Evolutionary conservation across 2,113 vertebrate species (phyloP), one percentile per base, ranked within the genome.

Genomic region (Megaceryle torquata): DNA sequence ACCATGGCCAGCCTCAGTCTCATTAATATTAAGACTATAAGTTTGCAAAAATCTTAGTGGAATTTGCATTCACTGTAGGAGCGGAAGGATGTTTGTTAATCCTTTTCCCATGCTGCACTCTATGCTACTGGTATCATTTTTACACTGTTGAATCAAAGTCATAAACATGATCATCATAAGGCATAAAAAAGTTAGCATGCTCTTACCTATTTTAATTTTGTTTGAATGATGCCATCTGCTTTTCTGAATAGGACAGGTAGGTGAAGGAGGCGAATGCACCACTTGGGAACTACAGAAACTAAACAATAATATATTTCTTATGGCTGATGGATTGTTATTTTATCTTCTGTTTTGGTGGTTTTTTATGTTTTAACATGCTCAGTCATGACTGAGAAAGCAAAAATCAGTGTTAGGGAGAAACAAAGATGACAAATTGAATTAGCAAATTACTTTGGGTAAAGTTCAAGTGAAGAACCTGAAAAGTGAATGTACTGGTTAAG

Each of bases 191-290:
- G 29, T 96, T 95, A 96, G 64, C 88, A 25, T 67, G 35, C 76
- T 79, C 41, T 86, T 93, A 79, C 60, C 92, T 95, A 35, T 94
- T 93, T 95, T 91, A 86, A 91, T 94, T 96, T 93, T 81, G 60
- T 81, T 90, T 94, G 92, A 93, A 90, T 86, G 82, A 72, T 95
- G 88, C 88, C 95, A 95, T 93, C 95, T 96, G 86, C 82, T 94
- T 96, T 96, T 71, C 89, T 71, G 72, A 86, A 39, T 82, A 50
- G 56, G 82, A 76, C 1, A 1, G 80, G 57, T 82, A 76, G 39
- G 61, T 93, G 86, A 69, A 91, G 85, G 41, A 80, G 64, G 79
- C 83, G 86, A 90, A 90, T 24, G 26, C 60, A 81, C 76, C 76
- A 68, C 43, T 83, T 75, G 91, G 90, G 88, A 93, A n/a, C 4